Conservation (phyloP, 2,888 invertebrate species). For the Liodrosophila aerea region DNA sequence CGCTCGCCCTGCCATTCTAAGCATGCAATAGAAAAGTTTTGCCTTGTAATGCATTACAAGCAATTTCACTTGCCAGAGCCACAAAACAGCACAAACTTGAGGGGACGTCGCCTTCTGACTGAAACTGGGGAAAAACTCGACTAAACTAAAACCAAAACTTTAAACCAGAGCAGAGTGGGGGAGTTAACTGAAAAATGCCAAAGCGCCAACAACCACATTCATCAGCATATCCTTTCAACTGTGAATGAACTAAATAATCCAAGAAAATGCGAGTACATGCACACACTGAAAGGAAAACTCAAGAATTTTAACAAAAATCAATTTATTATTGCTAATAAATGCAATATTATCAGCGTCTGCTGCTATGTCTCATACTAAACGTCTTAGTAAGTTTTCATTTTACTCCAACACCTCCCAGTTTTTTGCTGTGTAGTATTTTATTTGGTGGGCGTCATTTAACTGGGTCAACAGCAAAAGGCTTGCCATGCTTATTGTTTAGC, state of each 20-base stretch:
- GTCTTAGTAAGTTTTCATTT: background rate
- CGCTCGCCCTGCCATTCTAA: constrained; percentile 28
- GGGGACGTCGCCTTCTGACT: too few species aligned
- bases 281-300: background rate
- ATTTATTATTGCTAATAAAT: too few species aligned
- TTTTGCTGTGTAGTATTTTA: constrained; percentile 2
- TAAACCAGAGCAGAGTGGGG: constrained; percentile 37
- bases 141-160: constrained; percentile 32
- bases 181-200: constrained; percentile 40
- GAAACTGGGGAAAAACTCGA: background rate
- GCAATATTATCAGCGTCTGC: too few species aligned
- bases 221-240: constrained; percentile 40
- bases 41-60: constrained; percentile 73
- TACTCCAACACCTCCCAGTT: too few species aligned
- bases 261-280: constrained; percentile 21
- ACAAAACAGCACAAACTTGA: constrained; percentile 23
- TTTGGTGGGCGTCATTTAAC: constrained; percentile 26
- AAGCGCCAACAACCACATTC: constrained; percentile 23
- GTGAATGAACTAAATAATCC: constrained; percentile 44
- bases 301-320: too few species aligned
- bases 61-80: constrained; percentile 67
- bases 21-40: constrained; percentile 60
- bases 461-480: constrained; percentile 44
- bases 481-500: constrained; percentile 47
- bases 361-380: too few species aligned